These are phyloP conservation scores for Mormyrus proboscirostris DNA, from an alignment of 2,797 vertebrate genomes.

Conservation along the genomic window DNA sequence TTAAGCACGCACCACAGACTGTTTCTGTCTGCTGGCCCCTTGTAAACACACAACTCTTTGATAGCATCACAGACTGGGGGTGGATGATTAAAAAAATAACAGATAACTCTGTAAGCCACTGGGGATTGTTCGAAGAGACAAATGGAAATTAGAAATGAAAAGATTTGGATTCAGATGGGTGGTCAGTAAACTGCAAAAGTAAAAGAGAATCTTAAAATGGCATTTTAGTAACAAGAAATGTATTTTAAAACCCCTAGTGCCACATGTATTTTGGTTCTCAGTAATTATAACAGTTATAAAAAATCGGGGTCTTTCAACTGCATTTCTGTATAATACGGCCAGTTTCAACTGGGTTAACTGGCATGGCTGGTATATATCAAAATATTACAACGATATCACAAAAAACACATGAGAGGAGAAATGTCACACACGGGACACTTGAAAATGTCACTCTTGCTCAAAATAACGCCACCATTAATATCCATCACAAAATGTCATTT, in stretches of 20 bases:
- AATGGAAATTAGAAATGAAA: not conserved
- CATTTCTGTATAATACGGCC: not conserved
- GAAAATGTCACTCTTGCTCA: not conserved
- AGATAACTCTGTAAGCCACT: not conserved
- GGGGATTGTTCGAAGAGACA: not conserved
- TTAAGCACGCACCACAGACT: not conserved
- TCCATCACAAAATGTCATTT: not conserved
- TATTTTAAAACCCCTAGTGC: not conserved
- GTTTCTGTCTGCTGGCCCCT: not conserved
- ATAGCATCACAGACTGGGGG: not conserved
- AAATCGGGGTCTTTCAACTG: not conserved
- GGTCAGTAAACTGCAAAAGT: not conserved
- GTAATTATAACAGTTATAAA: not conserved
- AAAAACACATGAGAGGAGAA: not conserved
- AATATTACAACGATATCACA: not conserved
- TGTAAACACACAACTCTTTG: conserved; percentile 1
- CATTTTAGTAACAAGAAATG: not conserved
- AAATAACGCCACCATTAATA: not conserved
- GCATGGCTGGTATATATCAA: not conserved
- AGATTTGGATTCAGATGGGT: not conserved
- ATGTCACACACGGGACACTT: not conserved
- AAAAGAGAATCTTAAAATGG: not conserved
- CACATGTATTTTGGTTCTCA: not conserved
- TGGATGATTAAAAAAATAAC: not conserved
- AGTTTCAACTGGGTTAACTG: not conserved